Base-by-base conservation (phyloP, 2,888 invertebrate species). In the Sussaba pulchella region DNA sequence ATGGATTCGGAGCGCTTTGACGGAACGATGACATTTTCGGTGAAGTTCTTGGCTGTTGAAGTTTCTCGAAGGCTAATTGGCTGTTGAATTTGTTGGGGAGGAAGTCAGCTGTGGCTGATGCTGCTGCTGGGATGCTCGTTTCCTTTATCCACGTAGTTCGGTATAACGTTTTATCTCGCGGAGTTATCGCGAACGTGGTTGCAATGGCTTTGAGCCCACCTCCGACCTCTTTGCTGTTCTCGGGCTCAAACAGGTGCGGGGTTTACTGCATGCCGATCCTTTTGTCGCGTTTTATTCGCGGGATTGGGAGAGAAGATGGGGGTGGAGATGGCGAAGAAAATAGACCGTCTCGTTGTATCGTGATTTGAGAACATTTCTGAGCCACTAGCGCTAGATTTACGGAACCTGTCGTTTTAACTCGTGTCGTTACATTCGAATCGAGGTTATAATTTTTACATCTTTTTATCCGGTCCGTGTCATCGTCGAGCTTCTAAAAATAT, bases 21-120 rank as follows among this genome's bases (percentile, higher is more conserved):
- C n/a, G n/a, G n/a, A n/a, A n/a, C 66, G 50, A 74, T 54, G 73
- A 47, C 73, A 78, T 78, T 69, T 69, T 61, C 70, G 45, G 21
- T 54, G 76, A 45, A 77, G 70, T 77, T 78, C 69, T 14, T 41
- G 52, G n/a, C n/a, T n/a, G n/a, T n/a, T n/a, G n/a, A n/a, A n/a
- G n/a, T n/a, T n/a, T n/a, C n/a, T 41, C 8, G 10, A 26, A 24
- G 9, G 74, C 69, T 69, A 57, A 69, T n/a, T 78, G 70, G 69
- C 74, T 63, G 14, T 52, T 61, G 64, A 78, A 74, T 74, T n/a
- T n/a, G n/a, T 74, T 31, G 47, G 63, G 26, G n/a, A 26, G 8
- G 12, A 24, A 24, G 26, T 26, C 5, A 54, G n/a, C 52, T 54
- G 74, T 54, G n/a, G n/a, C n/a, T 67, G 39, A 47, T 10, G 26